phyloP scores from a whole-genome alignment of 2,797 vertebrate genomes.

The Pyrocephalus nanus region DNA sequence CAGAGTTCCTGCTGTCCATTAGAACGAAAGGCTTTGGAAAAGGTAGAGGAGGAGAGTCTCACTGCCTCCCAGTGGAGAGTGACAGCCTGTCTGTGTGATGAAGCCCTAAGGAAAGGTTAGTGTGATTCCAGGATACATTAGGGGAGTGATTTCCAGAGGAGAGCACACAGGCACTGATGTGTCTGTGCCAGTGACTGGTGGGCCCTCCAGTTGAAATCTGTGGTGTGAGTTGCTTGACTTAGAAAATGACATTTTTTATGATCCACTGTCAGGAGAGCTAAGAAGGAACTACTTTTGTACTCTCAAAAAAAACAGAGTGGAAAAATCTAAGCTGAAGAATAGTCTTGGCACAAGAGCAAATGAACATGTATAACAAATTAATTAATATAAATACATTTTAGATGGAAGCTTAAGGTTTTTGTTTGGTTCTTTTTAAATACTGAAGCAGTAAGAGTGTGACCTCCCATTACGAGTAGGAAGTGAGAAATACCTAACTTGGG shows the following conservation, averaged over 20 bases:
- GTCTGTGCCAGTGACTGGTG: neutral
- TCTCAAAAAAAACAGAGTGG: neutral
- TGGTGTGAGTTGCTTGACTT: neutral
- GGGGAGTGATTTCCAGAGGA: neutral
- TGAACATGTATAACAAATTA: neutral
- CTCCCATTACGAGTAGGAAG: neutral
- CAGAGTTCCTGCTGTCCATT: neutral
- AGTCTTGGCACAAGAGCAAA: neutral
- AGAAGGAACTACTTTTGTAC: neutral
- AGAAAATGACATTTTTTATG: neutral
- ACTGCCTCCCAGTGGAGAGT: slow-evolving; percentile 7
- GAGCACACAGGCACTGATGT: neutral
- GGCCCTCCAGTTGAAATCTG: neutral
- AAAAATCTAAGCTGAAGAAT: neutral
- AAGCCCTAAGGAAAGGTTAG: neutral
- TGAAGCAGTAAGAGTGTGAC: neutral
- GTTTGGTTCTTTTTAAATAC: neutral
- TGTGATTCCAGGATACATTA: neutral
- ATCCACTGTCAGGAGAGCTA: neutral
- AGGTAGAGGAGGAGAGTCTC: neutral
- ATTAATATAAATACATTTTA: neutral
- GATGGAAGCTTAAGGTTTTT: neutral
- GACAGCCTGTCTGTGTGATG: neutral
- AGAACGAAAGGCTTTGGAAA: neutral
- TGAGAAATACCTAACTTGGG: neutral